Evolutionary conservation across 2,797 vertebrate genomes (phyloP).

Genomic region (Sparidentex hasta): DNA sequence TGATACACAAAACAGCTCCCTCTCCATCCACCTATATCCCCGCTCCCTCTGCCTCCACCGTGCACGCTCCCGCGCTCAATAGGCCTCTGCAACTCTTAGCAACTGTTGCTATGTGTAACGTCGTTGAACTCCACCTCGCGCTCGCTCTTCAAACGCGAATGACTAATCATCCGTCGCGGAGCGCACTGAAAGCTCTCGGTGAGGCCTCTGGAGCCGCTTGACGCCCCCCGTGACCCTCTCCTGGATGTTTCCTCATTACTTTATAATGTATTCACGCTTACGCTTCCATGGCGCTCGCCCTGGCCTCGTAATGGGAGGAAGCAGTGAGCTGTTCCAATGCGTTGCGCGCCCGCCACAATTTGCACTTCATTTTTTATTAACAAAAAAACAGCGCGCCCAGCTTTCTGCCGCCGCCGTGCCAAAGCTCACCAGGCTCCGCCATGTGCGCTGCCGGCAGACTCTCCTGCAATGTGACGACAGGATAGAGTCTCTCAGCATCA

Average conservation of each 20-base stretch:
- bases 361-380: slow-evolving; percentile 91
- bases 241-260: slow-evolving; percentile 89
- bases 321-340: slow-evolving; percentile 85
- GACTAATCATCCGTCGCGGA: slow-evolving; percentile 83
- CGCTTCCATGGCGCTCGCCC: slow-evolving; percentile 87
- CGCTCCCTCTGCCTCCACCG: slow-evolving; percentile 49
- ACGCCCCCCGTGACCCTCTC: slow-evolving; percentile 84
- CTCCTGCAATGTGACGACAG: slow-evolving; percentile 84
- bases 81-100: slow-evolving; percentile 79
- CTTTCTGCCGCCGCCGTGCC: slow-evolving; percentile 85
- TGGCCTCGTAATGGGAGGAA: slow-evolving; percentile 90
- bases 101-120: slow-evolving; percentile 87
- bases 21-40: slow-evolving; percentile 70
- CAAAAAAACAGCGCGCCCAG: slow-evolving; percentile 74
- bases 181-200: slow-evolving; percentile 82
- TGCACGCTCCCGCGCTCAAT: slow-evolving; percentile 68
- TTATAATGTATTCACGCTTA: slow-evolving; percentile 91
- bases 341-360: slow-evolving; percentile 84
- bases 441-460: slow-evolving; percentile 68
- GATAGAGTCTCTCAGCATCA: slow-evolving; percentile 86
- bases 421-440: slow-evolving; percentile 79
- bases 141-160: slow-evolving; percentile 83
- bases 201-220: slow-evolving; percentile 77
- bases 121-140: slow-evolving; percentile 84
- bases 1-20: slow-evolving; percentile 69